Percentiles rank a stretch among this genome's conserved stretches.
Evolutionary conservation across 2,113 vertebrate genomes (phyloP).

Genomic region (Pontoporia blainvillei): DNA sequence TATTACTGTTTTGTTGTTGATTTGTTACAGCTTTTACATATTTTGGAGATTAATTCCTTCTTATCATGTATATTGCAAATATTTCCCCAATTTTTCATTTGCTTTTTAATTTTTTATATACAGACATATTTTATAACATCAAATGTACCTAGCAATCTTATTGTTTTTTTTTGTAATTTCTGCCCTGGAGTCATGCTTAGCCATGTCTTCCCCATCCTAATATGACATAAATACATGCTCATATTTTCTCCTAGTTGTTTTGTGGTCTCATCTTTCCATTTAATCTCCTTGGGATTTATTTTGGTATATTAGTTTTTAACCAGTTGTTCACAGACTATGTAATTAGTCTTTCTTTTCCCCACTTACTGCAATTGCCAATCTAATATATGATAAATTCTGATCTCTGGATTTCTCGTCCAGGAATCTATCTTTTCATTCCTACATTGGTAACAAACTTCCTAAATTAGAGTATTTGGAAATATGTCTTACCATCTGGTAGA

Average conservation of each 20-base stretch:
- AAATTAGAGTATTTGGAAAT: slow-evolving; percentile 24
- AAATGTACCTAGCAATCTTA: background rate
- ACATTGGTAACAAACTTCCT: background rate
- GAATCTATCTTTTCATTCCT: background rate
- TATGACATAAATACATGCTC: background rate
- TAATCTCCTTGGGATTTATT: background rate
- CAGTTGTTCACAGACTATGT: background rate
- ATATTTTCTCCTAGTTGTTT: background rate
- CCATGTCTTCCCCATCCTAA: background rate
- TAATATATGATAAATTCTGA: background rate
- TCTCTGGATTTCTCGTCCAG: background rate
- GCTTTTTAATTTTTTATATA: background rate
- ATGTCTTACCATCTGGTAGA: background rate
- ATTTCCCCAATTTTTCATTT: background rate
- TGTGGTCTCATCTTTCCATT: background rate
- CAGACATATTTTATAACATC: background rate
- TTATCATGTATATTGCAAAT: background rate
- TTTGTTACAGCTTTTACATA: background rate
- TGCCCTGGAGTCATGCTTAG: background rate
- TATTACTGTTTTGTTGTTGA: background rate
- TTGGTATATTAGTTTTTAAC: background rate
- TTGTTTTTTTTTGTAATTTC: background rate
- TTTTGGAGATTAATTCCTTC: background rate
- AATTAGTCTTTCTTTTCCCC: background rate
- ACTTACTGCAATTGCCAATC: background rate